phyloP scores from a whole-genome alignment of 2,113 vertebrate genomes.

The Silurus asotus region DNA sequence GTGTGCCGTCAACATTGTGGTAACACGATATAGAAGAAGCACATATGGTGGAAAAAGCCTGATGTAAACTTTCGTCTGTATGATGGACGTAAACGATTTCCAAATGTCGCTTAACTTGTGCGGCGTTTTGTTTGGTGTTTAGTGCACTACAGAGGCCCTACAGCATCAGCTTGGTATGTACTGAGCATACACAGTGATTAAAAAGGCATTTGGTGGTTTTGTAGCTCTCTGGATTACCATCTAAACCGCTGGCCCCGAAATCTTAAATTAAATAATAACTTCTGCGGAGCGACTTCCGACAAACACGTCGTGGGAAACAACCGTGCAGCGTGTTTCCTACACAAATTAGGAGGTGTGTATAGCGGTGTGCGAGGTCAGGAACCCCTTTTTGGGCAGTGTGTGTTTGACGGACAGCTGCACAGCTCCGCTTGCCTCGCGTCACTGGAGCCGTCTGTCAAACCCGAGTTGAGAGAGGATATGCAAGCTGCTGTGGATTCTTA shows the following conservation, averaged over 20 bases:
- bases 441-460: constrained; percentile 25
- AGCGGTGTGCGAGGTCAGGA: constrained; percentile 9
- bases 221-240: background rate
- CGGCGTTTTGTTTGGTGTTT: background rate
- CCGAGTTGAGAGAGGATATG: constrained; percentile 2
- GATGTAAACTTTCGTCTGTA: too few relatives aligned
- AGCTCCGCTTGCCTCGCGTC: constrained; percentile 21
- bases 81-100: background rate
- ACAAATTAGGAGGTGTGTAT: constrained; percentile 3
- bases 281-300: background rate
- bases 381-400: background rate
- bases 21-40: too few relatives aligned
- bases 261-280: background rate
- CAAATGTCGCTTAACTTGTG: background rate
- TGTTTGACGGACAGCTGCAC: constrained; percentile 15
- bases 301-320: background rate
- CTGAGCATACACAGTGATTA: background rate
- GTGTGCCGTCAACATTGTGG: too few relatives aligned
- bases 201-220: background rate
- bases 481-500: background rate
- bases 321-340: background rate
- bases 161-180: background rate
- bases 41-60: too few relatives aligned
- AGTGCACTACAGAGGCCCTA: background rate
- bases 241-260: background rate